Evolutionary conservation across 2,888 invertebrate genomes (phyloP).

Genomic region (Aspidiotus rigidus): DNA sequence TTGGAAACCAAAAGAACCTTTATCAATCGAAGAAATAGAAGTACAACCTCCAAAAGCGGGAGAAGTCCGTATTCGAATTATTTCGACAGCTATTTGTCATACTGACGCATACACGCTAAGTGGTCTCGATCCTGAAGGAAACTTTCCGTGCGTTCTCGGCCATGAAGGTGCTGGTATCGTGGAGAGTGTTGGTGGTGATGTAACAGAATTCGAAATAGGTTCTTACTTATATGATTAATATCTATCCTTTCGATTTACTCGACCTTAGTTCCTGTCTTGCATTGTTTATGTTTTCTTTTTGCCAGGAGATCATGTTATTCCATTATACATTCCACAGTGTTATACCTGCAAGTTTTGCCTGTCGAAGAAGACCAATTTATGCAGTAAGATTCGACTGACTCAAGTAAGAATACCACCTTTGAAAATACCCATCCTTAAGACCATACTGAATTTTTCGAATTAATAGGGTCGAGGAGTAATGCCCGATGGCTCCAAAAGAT

Average conservation of each 20-base stretch:
- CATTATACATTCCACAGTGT: constrained; percentile 94
- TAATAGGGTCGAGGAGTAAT: constrained; percentile 69
- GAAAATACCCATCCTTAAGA: background rate
- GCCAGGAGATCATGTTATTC: constrained; percentile 88
- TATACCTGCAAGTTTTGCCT: constrained; percentile 92
- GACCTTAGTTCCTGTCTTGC: background rate
- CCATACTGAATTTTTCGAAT: constrained; percentile 1
- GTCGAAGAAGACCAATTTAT: constrained; percentile 91
- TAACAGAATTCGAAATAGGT: constrained; percentile 35
- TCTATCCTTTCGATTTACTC: too few relatives aligned
- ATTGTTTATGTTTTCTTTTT: constrained; percentile 27
- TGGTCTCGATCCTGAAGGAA: constrained; percentile 82
- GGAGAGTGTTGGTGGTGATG: constrained; percentile 40
- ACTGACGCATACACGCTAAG: constrained; percentile 84
- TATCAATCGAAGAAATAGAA: constrained; percentile 82
- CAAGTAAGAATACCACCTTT: constrained; percentile 45
- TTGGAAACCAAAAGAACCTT: constrained; percentile 84
- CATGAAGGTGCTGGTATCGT: constrained; percentile 72
- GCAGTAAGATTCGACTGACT: constrained; percentile 78
- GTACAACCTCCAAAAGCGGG: constrained; percentile 89
- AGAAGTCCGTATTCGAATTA: constrained; percentile 76
- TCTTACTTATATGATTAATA: background rate
- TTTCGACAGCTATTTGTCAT: constrained; percentile 78
- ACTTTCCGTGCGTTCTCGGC: constrained; percentile 85
- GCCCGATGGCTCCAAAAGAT: constrained; percentile 84